These are phyloP conservation scores for Catocala fraxini DNA, from an alignment of 2,888 invertebrate species.

Conservation along the genomic window DNA sequence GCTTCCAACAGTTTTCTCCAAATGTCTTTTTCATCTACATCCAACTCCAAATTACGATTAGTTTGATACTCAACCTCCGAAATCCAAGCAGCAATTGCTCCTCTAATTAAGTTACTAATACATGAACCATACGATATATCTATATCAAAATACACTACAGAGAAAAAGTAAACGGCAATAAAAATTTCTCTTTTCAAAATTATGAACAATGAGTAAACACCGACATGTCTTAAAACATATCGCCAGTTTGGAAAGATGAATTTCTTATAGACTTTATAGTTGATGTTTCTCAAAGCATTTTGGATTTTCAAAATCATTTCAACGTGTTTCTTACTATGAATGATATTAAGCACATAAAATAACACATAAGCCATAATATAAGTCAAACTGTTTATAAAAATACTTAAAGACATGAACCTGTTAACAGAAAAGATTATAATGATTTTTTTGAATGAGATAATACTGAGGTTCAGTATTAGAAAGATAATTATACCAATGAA, in stretches of 20 bases:
- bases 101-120: constrained; percentile 5
- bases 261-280: constrained; percentile 2
- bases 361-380: neutral
- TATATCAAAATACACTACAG: constrained; percentile 15
- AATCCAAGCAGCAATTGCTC: constrained; percentile 8
- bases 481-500: constrained; percentile 5
- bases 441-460: neutral
- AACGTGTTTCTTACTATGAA: constrained; percentile 10
- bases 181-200: neutral
- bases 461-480: constrained; percentile 1
- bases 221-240: neutral
- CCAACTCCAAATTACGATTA: neutral
- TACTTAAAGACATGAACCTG: constrained; percentile 3
- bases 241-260: constrained; percentile 5
- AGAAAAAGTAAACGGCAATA: constrained; percentile 7
- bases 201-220: neutral
- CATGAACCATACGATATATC: neutral
- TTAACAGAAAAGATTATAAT: neutral
- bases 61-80: constrained; percentile 9
- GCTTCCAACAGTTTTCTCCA: neutral
- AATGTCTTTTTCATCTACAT: too few species aligned
- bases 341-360: constrained; percentile 8
- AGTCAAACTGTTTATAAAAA: neutral
- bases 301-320: constrained; percentile 19
- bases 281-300: constrained; percentile 11